Base-by-base conservation (phyloP, 1,140 invertebrate genomes). In the Drosophila ohnishii region DNA sequence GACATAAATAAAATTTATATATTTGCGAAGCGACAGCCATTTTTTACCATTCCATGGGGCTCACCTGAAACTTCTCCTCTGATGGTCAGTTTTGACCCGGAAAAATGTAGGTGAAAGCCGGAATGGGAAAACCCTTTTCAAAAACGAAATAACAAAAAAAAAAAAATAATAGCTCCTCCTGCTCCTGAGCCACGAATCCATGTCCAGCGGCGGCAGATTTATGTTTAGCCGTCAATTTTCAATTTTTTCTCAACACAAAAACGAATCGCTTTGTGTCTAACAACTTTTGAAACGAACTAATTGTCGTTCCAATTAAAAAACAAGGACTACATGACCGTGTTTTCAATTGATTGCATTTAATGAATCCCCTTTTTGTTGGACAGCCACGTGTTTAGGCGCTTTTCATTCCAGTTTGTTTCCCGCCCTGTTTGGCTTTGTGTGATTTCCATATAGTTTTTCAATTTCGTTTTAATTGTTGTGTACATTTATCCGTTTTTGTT, bases 111-210 rank as follows among this genome's bases (percentile, higher is more conserved):
- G 32, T 42, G 62, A 59, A 59, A 40, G 40, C 55, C 56, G 51
- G 8, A 55, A 48, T 45, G 22, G 50, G 62, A 64, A 45, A 86
- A 87, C 79, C 83, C 84, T 88, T 88, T 87, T 88, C 83, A 87
- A 88, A 79, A 85, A 73, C 0, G 19, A 34, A 34, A 64, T 3
- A 34, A 51, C 5, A 45, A 2, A 78, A 83, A 45, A 45, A 45
- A 51, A 19, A 13, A 70, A 88, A 71, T 88, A 88, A 80, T 83
- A 74, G 76, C 53, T 32, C 5, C 25, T 16, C 65, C 51, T 10
- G 16, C 22, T 14, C 11, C 25, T 25, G 5, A 42, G 37, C 22
- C 30, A 53, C 8, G 51, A 34, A 25, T 50, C 32, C 55, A 62
- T 61, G 62, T 59, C 75, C 62, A 51, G 30, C 13, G 40, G 30